Evolutionary conservation across 2,888 invertebrate species (phyloP).

Genomic region (Aspidiotus destructor): DNA sequence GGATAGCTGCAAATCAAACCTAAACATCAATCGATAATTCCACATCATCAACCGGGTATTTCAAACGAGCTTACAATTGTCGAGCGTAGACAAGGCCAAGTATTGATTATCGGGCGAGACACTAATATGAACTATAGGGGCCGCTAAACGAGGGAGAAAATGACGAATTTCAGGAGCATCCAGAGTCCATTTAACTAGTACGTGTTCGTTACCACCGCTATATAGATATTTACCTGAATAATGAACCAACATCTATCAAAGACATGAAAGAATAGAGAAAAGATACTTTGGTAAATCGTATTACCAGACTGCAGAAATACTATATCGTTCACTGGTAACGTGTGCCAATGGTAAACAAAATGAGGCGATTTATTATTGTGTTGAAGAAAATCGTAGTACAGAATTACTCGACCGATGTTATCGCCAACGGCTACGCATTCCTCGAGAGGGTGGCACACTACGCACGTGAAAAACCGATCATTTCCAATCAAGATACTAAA

Average conservation of each 20-base stretch:
- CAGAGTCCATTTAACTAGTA: constrained; percentile 65
- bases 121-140: constrained; percentile 54
- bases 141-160: constrained; percentile 61
- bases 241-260: not conserved
- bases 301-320: constrained; percentile 52
- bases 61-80: constrained; percentile 49
- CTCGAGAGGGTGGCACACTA: constrained; percentile 58
- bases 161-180: constrained; percentile 46
- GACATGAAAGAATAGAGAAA: not conserved
- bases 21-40: not conserved
- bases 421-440: constrained; percentile 59
- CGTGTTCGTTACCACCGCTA: constrained; percentile 68
- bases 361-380: constrained; percentile 40
- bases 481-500: constrained; percentile 34
- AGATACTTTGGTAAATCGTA: not conserved
- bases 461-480: constrained; percentile 46
- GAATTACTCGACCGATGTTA: constrained; percentile 51
- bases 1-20: constrained; percentile 41
- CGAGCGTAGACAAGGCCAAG: constrained; percentile 56
- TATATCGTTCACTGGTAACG: constrained; percentile 56
- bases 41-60: not conserved
- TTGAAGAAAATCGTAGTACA: constrained; percentile 46
- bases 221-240: constrained; percentile 40
- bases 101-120: constrained; percentile 54
- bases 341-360: constrained; percentile 65